Evolutionary conservation across 1,140 invertebrate species (phyloP).

Genomic region (Megalonaias nervosa): DNA sequence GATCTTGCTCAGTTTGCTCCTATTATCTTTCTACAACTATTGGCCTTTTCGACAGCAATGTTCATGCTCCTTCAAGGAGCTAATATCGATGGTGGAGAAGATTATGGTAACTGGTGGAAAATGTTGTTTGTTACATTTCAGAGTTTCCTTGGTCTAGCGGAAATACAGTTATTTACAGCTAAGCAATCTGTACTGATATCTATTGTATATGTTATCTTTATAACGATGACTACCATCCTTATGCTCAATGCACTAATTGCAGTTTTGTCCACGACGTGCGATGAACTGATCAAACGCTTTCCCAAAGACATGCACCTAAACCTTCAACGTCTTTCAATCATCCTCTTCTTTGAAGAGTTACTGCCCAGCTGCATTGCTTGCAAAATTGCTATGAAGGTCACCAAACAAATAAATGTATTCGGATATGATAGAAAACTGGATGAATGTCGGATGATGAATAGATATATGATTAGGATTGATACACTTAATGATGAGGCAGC

Average conservation of each 20-base stretch:
- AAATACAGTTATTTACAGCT: conserved; percentile 43
- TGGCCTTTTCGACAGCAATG: conserved; percentile 53
- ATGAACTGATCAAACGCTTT: conserved; percentile 40
- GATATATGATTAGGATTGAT: no score
- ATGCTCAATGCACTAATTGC: conserved; percentile 59
- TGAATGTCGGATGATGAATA: no score
- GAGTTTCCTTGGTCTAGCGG: conserved; percentile 52
- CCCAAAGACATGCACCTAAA: conserved; percentile 46
- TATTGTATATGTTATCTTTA: conserved; percentile 45
- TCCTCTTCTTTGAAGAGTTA: conserved; percentile 53
- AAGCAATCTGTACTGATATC: conserved; percentile 41
- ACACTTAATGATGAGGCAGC: no score
- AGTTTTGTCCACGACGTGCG: conserved; percentile 59
- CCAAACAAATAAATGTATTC: no score
- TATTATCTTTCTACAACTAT: conserved; percentile 41
- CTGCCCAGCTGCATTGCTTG: conserved; percentile 4
- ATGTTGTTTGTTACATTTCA: conserved; percentile 40
- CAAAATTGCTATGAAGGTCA: no score
- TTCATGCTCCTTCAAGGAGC: conserved; percentile 25
- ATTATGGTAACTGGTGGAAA: no score
- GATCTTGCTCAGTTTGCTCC: conserved; percentile 44
- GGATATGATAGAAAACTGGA: no score
- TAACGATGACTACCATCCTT: conserved; percentile 51
- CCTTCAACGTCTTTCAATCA: conserved; percentile 28
- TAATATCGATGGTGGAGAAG: not conserved